phyloP scores from a whole-genome alignment of 2,888 invertebrate genomes.

The Halictus quadricinctus region DNA sequence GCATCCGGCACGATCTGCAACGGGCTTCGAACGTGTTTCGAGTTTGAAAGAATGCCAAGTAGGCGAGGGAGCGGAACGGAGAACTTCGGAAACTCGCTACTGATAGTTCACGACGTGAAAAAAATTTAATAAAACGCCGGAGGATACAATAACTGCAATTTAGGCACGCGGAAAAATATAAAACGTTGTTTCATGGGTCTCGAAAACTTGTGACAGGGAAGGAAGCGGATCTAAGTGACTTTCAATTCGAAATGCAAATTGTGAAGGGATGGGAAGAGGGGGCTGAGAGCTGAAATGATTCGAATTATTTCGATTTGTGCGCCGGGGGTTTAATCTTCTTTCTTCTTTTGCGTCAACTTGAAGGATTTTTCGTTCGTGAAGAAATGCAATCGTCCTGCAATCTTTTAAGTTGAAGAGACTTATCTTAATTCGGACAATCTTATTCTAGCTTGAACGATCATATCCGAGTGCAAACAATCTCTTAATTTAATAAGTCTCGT shows the following conservation, averaged over 20 bases:
- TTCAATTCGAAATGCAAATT: not conserved
- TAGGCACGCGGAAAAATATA: not conserved
- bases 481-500: not conserved
- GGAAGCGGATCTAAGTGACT: not conserved
- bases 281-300: too few relatives aligned
- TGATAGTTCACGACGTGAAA: not conserved
- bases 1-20: not conserved
- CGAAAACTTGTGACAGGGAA: not conserved
- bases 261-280: too few relatives aligned
- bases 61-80: not conserved
- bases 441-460: too few relatives aligned
- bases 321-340: too few relatives aligned
- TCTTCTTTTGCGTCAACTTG: too few relatives aligned
- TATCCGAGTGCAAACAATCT: too few relatives aligned
- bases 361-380: too few relatives aligned
- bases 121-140: not conserved
- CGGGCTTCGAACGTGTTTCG: not conserved
- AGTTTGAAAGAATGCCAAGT: not conserved
- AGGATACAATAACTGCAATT: not conserved
- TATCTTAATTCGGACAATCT: too few relatives aligned
- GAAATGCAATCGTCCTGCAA: too few relatives aligned
- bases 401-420: too few relatives aligned
- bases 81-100: not conserved
- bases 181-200: not conserved
- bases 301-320: too few relatives aligned